phyloP scores from a whole-genome alignment of 2,113 vertebrate species.

The Henicopernis longicauda region DNA sequence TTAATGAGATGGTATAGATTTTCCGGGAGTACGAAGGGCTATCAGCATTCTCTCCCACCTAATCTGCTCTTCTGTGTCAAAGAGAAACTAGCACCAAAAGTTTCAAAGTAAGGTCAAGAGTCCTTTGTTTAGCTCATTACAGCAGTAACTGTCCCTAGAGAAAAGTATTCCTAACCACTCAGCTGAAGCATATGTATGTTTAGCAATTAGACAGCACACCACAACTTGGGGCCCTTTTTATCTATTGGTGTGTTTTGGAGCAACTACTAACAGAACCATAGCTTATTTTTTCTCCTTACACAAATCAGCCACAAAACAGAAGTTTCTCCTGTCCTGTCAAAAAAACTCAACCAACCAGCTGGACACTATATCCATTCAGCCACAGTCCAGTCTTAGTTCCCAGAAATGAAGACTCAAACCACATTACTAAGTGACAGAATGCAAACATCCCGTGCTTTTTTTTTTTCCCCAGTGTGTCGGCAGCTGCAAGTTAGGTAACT shows the following conservation, averaged over 20 bases:
- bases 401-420: neutral
- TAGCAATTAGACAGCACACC: neutral
- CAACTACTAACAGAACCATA: neutral
- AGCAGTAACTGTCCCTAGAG: neutral
- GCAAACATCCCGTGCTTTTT: neutral
- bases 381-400: neutral
- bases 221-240: neutral
- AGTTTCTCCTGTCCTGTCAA: neutral
- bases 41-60: neutral
- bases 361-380: neutral
- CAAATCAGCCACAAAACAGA: neutral
- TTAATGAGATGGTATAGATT: constrained; percentile 31
- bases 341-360: neutral
- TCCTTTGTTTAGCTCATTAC: neutral
- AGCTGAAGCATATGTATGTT: neutral
- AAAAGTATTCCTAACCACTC: neutral
- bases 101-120: neutral
- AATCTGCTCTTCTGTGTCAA: neutral
- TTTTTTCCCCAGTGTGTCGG: neutral
- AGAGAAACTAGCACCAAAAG: neutral
- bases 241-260: neutral
- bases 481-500: neutral
- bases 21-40: neutral
- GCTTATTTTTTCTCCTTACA: neutral
- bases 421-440: neutral